Evolutionary conservation across 1,140 invertebrate species (phyloP), one percentile per base, ranked within the genome.

Genomic region (Tetramorium parvispinum): DNA sequence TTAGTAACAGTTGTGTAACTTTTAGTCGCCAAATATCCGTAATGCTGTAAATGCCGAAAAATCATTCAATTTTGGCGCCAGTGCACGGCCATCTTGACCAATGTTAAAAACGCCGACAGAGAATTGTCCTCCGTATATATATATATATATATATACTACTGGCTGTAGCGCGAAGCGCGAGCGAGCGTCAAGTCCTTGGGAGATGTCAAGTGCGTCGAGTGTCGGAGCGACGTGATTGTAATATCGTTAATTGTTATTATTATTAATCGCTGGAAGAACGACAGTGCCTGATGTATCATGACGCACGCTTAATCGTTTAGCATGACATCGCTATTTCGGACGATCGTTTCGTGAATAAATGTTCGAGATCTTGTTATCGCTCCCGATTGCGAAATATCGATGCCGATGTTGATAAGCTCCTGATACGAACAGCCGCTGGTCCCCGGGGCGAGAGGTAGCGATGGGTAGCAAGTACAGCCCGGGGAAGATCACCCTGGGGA

Each of bases 401-500:
- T n/a, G 40, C 16, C 79, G 57, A 82, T 82, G 79, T 59, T 27
- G 40, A 61, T 73, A 59, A 75, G 7, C 4, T 75, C 27, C 18
- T 59, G 53, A 73, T 73, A 75, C 79, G n/a, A 32, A 49, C 68
- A 18, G 24, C 4, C 32, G 24, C 10, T 55, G 43, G 24, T 24
- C 24, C 46, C 75, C 21, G 1, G 13, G 13, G 2, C 51, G 40
- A 46, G 32, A 32, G 32, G 11, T 49, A 49, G 18, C 53, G 43
- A 95, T 95, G 94, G 93, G 85, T 46, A 92, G 89, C 65, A 94
- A 93, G 76, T 92, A 93, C 2, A 94, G 93, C 79, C 92, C 94
- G 7, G 92, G 91, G 7, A 95, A 95, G 92, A 91, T 95, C 40
- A 94, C 93, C n/a, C 75, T 95, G 49, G 91, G 93, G 49, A 95